phyloP scores from a whole-genome alignment of 2,888 invertebrate genomes.

The Sesia bembeciformis region DNA sequence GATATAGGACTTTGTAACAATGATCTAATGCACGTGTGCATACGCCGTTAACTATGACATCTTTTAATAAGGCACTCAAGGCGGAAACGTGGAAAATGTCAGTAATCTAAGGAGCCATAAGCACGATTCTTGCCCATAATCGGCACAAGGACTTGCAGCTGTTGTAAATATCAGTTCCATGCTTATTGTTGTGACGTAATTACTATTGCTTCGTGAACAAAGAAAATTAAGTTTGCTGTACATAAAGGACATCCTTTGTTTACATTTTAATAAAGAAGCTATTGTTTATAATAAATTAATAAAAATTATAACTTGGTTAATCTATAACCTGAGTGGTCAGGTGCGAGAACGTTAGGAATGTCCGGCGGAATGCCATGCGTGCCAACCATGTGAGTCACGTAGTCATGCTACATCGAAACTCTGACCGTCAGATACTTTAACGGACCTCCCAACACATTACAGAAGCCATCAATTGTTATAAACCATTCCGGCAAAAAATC shows the following conservation, averaged over 20 bases:
- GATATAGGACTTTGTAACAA: conserved; percentile 16
- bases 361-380: conserved; percentile 48
- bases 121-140: conserved; percentile 71
- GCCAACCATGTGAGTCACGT: conserved; percentile 49
- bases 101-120: conserved; percentile 58
- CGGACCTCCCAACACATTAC: conserved; percentile 10
- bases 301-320: background rate
- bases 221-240: conserved; percentile 47
- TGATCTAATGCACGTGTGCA: conserved; percentile 42
- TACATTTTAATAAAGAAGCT: background rate
- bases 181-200: conserved; percentile 66
- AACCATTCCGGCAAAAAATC: background rate
- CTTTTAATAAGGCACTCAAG: conserved; percentile 63
- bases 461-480: conserved; percentile 7
- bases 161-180: conserved; percentile 64
- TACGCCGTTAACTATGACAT: conserved; percentile 40
- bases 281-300: too few relatives aligned
- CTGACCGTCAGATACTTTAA: conserved; percentile 7
- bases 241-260: conserved; percentile 25
- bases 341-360: conserved; percentile 27
- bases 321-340: background rate
- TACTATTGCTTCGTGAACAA: conserved; percentile 52
- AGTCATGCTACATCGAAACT: conserved; percentile 9
- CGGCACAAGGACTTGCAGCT: conserved; percentile 71
- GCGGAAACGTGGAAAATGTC: conserved; percentile 71